Base-by-base conservation (phyloP, 2,113 vertebrate genomes). In the Oreocharis arfaki region DNA sequence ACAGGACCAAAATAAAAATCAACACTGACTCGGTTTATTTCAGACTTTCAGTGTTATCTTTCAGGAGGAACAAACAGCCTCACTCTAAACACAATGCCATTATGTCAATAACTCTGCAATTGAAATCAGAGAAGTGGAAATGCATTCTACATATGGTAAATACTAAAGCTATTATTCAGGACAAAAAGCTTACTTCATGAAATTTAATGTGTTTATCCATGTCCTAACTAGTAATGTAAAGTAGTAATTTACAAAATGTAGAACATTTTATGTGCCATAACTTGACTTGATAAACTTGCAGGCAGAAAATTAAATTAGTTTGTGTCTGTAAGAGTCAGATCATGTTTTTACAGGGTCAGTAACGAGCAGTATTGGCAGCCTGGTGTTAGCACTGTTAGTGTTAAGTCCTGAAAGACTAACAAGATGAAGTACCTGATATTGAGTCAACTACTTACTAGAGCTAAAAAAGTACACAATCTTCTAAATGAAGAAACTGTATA, bases 81-180 rank as follows among this genome's bases (percentile, higher is more conserved):
- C 70, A 53, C 16, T 93, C 49, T 73, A 89, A 93, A 92, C 61
- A 94, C 74, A 89, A 87, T 73, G 33, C 22, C 26, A 9, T 84
- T 92, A 84, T 65, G 80, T 78, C 77, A 87, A 44, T 70, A 93
- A 87, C 82, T 79, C 84, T 94, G 94, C 74, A 91, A 53, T 2
- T 91, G 70, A 96, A 93, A 89, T 87, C 41, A 95, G 71, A 95
- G 68, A 78, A 35, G 30, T 92, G 79, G 88, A 94, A 94, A 95
- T 92, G 70, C 33, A 90, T 93, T 95, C 67, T 77, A 83, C 92
- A 88, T 61, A 80, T 55, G 55, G 85, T 53, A 92, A 89, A 96
- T 35, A 70, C 23, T 63, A 67, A 55, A 67, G 57, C 19, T 81
- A 42, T 61, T 89, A 87, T 22, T 82, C 52, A 60, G 56, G 35